Base-by-base conservation (phyloP, 1,140 invertebrate genomes). In the Drosophila takahashii region DNA sequence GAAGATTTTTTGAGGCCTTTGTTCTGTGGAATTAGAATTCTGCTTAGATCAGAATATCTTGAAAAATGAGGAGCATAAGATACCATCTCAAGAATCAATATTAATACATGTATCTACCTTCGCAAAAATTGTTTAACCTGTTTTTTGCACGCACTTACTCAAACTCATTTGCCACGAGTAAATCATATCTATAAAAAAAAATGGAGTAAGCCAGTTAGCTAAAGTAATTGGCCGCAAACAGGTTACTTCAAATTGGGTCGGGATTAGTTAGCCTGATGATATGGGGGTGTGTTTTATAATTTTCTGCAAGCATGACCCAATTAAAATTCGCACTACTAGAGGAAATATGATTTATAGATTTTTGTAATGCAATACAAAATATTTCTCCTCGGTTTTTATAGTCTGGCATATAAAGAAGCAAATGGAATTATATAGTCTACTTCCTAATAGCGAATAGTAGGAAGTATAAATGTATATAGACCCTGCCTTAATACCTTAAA, bases 211-310 rank as follows among this genome's bases (percentile, higher is more conserved):
- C n/a, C n/a, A 50, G 26, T 32, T 45, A 13, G 37, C 26, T 15
- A 11, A 22, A 45, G 41, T 58, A 58, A 45, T 58, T 58, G 54
- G 22, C 8, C 6, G 26, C 7, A 45, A 58, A 45, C 54, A n/a
- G 54, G 54, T 58, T 58, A 27, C 32, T 10, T 16, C 7, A 45
- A 58, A 58, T 58, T 57, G 53, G 39, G 39, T 57, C 39, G 53
- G 39, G 26, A 26, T 42, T 44, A 42, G 53, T 57, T 57, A 57
- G 29, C n/a, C 53, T 11, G 15, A 15, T 15, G 51, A 41, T 27
- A 11, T 15, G 11, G 41, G 52, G 52, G 52, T 42, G 52, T n/a
- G n/a, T 42, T 39, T 16, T 27, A 15, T 45, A 22, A 22, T 42
- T 26, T 27, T 22, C 3, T 27, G 13, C 15, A 3, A 11, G 42